Conservation (phyloP, 2,888 invertebrate genomes). For the Drosophila pullipes region DNA sequence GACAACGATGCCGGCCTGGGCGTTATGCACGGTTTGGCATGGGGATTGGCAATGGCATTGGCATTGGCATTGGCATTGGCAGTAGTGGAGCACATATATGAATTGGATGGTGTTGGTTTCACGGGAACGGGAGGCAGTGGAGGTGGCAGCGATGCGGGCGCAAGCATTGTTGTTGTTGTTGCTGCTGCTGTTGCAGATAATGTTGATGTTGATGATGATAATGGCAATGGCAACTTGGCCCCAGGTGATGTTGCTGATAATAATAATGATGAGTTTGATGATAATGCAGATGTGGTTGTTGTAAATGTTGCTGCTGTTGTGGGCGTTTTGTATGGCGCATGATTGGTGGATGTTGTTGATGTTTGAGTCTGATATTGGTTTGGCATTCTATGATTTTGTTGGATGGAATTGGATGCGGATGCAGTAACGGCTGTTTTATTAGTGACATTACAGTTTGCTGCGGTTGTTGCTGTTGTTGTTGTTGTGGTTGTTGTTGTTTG, state of each 20-base stretch:
- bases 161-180: conserved; percentile 39
- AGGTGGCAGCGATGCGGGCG: conserved; percentile 54
- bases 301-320: conserved; percentile 37
- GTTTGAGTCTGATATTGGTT: conserved; percentile 36
- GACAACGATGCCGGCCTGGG: conserved; percentile 86
- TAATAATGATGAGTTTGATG: conserved; percentile 23
- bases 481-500: conserved; percentile 64
- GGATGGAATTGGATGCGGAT: conserved; percentile 42
- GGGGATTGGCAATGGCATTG: conserved; percentile 48
- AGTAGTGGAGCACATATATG: conserved; percentile 62
- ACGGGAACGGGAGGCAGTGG: conserved; percentile 57
- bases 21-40: conserved; percentile 84
- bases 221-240: conserved; percentile 52
- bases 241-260: conserved; percentile 47
- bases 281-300: conserved; percentile 23
- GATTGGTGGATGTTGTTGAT: conserved; percentile 59
- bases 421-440: conserved; percentile 70
- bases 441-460: conserved; percentile 81
- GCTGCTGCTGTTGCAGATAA: conserved; percentile 37
- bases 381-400: conserved; percentile 61
- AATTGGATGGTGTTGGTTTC: conserved; percentile 50
- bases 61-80: conserved; percentile 46
- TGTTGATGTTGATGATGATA: conserved; percentile 47
- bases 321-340: conserved; percentile 56
- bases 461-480: conserved; percentile 60